Evolutionary conservation across 2,888 invertebrate species (phyloP), one percentile per base, ranked within the genome.

Genomic region (Blera fallax): DNA sequence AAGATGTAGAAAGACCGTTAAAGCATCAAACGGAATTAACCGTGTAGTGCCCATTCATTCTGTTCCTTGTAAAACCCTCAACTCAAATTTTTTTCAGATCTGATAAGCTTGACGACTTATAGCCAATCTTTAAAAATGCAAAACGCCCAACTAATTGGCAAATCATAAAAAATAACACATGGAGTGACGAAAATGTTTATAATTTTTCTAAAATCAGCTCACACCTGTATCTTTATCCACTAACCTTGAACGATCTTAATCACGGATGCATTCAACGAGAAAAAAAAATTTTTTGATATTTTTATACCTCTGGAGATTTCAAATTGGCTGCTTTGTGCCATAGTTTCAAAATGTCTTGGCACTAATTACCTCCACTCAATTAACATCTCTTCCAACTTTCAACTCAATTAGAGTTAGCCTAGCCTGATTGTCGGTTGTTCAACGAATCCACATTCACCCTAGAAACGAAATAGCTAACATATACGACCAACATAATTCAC

Each of bases 401-500:
- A 52, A 62, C 40, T 56, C 24, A 45, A 69, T 77, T 77, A 65
- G 27, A 50, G 14, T 18, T 67, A 10, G 2, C 45, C 37, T 18
- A 56, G 16, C 11, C 45, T n/a, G 11, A 32, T 56, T 11, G 24
- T 16, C 37, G 34, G 43, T 14, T n/a, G n/a, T n/a, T n/a, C n/a
- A n/a, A n/a, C n/a, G n/a, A n/a, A n/a, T 29, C 18, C 65, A 27
- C 62, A 62, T 43, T 43, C 43, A 77, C 69, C 65, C 78, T 65
- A 64, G 8, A 11, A n/a, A 58, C 27, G 43, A 21, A 16, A 29
- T 27, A 43, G 4, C 69, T 18, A 27, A 11, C 24, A 54, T 27
- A 34, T 21, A 24, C 16, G 21, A 40, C n/a, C 4, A 24, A 24
- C 2, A 24, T 43, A 58, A 58, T 37, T 67, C 48, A 45, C 29